Conservation (phyloP, 2,797 vertebrate genomes). For the Microhierax caerulescens region DNA sequence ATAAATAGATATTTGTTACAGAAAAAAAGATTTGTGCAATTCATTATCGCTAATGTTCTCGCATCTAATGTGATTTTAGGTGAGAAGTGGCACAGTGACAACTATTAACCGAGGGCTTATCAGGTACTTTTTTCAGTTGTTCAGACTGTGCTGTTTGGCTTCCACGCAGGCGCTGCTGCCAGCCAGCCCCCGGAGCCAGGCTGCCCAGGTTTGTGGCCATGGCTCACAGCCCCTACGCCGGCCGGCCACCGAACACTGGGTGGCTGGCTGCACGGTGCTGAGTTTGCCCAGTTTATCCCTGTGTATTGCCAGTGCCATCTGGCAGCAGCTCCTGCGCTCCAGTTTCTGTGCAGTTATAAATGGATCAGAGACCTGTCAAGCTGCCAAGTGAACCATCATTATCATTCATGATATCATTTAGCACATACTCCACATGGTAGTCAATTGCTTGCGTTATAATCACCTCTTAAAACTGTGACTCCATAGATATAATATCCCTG, state of each 20-base stretch:
- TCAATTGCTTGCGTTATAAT: conserved; percentile 18
- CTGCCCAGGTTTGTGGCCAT: background rate
- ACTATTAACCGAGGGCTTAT: background rate
- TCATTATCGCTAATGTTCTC: background rate
- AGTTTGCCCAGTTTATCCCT: background rate
- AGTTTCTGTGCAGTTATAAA: background rate
- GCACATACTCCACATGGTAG: background rate
- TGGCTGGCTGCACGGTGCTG: background rate
- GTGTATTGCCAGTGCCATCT: background rate
- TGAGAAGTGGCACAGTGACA: background rate
- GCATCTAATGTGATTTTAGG: background rate
- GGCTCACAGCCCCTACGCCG: background rate
- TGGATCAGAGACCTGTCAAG: background rate
- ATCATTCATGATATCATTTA: conserved; percentile 6
- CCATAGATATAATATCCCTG: background rate
- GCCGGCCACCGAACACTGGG: background rate
- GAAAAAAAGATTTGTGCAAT: background rate
- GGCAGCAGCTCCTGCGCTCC: background rate
- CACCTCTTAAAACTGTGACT: conserved; percentile 16
- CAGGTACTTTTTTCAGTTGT: background rate
- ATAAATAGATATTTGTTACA: background rate
- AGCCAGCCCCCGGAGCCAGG: background rate
- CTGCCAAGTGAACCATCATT: conserved; percentile 33
- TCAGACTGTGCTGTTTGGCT: background rate
- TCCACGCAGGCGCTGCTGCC: accelerated